Conservation (phyloP, 2,888 invertebrate genomes). For the Orthonevra nobilis region DNA sequence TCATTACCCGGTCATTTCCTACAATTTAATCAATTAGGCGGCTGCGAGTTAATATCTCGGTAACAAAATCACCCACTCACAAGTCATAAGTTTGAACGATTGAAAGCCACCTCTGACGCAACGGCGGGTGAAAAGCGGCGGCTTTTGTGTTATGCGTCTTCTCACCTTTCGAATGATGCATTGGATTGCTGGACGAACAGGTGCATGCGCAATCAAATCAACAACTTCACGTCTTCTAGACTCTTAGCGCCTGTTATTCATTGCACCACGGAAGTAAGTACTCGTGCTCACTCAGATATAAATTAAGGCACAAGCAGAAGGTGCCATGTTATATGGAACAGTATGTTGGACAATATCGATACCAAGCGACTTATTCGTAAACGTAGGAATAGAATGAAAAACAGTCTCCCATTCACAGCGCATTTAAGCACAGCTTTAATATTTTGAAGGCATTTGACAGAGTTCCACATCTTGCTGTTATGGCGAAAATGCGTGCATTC, state of each 20-base stretch:
- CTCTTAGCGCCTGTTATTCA: conserved; percentile 16
- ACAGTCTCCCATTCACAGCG: too few relatives aligned
- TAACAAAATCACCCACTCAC: conserved; percentile 65
- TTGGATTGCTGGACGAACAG: conserved; percentile 40
- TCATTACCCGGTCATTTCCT: conserved; percentile 63
- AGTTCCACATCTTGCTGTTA: too few relatives aligned
- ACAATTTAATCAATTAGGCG: conserved; percentile 69
- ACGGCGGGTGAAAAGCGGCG: conserved; percentile 10
- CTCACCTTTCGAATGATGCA: conserved; percentile 54
- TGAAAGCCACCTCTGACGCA: conserved; percentile 1
- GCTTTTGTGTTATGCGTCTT: conserved; percentile 3
- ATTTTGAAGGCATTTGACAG: too few relatives aligned
- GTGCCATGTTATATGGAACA: too few relatives aligned
- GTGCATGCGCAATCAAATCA: conserved; percentile 53
- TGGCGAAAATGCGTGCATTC: too few relatives aligned
- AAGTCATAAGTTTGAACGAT: conserved; percentile 39
- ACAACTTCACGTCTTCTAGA: not conserved
- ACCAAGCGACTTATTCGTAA: too few relatives aligned
- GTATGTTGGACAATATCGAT: conserved; percentile 1
- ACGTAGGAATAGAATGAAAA: too few relatives aligned
- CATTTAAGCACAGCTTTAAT: too few relatives aligned
- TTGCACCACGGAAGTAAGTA: conserved; percentile 2
- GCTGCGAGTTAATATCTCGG: conserved; percentile 59
- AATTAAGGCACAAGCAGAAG: too few relatives aligned
- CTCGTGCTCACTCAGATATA: too few relatives aligned